Evolutionary conservation across 2,113 vertebrate species (phyloP).

Genomic region (Euleptes europaea): DNA sequence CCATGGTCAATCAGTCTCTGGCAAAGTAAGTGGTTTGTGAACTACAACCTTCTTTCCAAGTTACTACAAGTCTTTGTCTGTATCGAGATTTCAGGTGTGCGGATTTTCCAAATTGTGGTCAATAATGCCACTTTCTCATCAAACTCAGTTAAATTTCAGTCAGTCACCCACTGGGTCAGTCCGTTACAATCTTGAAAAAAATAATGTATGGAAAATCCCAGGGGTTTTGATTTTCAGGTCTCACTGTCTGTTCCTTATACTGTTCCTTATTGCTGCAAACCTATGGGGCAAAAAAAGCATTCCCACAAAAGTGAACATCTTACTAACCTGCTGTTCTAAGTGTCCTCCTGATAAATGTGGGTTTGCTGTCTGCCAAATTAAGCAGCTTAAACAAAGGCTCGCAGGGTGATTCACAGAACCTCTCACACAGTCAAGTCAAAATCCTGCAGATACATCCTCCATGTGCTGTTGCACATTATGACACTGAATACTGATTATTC

Average conservation of each 20-base stretch:
- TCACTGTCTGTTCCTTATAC: not conserved
- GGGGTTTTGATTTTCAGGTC: not conserved
- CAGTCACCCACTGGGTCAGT: not conserved
- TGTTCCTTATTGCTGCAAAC: no score
- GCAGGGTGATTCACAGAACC: not conserved
- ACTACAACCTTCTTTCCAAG: not conserved
- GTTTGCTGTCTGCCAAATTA: not conserved
- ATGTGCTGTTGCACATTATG: conserved; percentile 8
- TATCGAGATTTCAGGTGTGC: not conserved
- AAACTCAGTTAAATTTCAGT: not conserved
- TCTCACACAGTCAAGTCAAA: not conserved
- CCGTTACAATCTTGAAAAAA: not conserved
- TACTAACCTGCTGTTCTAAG: not conserved
- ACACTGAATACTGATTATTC: conserved; percentile 19
- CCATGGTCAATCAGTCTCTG: no score
- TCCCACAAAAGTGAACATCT: not conserved
- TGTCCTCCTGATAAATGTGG: not conserved
- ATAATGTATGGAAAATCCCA: not conserved
- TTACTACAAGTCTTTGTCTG: not conserved
- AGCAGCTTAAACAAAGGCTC: not conserved
- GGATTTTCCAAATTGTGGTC: not conserved
- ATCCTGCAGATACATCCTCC: conserved; percentile 19
- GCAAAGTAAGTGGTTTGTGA: no score
- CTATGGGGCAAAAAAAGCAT: not conserved
- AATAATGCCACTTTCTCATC: not conserved